phyloP scores from a whole-genome alignment of 2,113 vertebrate species.

The Engystomops pustulosus region DNA sequence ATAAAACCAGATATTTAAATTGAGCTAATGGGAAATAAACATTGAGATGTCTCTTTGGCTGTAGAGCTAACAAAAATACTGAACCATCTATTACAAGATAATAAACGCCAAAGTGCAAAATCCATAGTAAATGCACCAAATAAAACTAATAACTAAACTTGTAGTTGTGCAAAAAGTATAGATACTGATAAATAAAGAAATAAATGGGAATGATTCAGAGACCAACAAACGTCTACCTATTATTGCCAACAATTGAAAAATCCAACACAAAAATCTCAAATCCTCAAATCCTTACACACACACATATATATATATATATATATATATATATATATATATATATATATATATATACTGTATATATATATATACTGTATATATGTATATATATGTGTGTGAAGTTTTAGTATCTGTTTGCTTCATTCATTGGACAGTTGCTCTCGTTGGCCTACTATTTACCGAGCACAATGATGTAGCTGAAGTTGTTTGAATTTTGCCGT shows the following conservation, averaged over 20 bases:
- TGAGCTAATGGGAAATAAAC: constrained; percentile 19
- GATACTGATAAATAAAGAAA: too few species aligned
- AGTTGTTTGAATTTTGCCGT: constrained; percentile 47
- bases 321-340: too few species aligned
- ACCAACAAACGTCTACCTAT: background rate
- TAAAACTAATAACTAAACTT: background rate
- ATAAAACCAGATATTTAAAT: constrained; percentile 28
- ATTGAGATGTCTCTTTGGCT: background rate
- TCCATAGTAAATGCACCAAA: background rate
- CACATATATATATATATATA: too few species aligned
- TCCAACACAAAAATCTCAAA: background rate
- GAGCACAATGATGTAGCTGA: constrained; percentile 26
- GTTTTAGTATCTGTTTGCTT: too few species aligned
- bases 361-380: background rate
- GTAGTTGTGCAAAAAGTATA: too few species aligned
- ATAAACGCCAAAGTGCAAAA: background rate
- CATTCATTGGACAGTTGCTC: constrained; percentile 8
- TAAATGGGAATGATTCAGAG: background rate
- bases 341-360: background rate
- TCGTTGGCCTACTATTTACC: constrained; percentile 29
- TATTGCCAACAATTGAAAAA: background rate
- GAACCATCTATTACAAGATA: background rate
- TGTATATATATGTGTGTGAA: background rate
- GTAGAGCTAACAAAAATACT: background rate
- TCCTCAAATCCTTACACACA: background rate